Base-by-base conservation (phyloP, 2,797 vertebrate species). In the Anomalospiza imberbis region DNA sequence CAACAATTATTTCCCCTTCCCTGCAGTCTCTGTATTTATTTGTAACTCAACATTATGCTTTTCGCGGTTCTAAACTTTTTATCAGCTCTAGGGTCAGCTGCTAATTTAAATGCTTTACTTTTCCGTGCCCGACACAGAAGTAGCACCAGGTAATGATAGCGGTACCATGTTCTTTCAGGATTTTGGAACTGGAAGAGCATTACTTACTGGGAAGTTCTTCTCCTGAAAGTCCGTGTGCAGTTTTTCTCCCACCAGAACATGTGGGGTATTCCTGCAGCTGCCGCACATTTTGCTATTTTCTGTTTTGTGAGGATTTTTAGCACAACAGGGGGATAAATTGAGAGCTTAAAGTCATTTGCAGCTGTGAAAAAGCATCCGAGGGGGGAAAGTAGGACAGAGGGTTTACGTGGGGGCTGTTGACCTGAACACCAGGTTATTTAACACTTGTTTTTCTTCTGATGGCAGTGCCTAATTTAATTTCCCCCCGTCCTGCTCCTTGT, bases 171-270 rank as follows among this genome's bases (percentile, higher is more conserved):
- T 47, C 42, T 51, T n/a, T 13, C 22, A 13, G 38, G 29, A 14
- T 68, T 91, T 55, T 25, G 20, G 53, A 40, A 21, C 66, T 24
- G 17, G 31, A 55, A 29, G 17, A 58, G 17, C 38, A 40, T 71
- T 9, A 22, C 42, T 65, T 68, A 6, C 0, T 1, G 77, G 53
- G 26, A 57, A 74, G 19, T 82, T 80, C n/a, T 66, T 28, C 34
- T 8, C 21, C 40, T 26, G 7, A 9, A 47, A 81, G 67, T 55
- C 19, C 1, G 0, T 2, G 53, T 44, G 34, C 2, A 4, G 1
- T 6, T 57, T 31, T 61, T 38, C 32, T 74, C 11, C 16, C 17
- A 4, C 8, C 4, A 9, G 2, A 11, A 26, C 28, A 7, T 0
- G 2, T 2, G 24, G 16, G 10, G 1, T 17, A 1, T 66, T 87